Evolutionary conservation across 2,797 vertebrate species (phyloP).

Genomic region (Anguilla obscura): DNA sequence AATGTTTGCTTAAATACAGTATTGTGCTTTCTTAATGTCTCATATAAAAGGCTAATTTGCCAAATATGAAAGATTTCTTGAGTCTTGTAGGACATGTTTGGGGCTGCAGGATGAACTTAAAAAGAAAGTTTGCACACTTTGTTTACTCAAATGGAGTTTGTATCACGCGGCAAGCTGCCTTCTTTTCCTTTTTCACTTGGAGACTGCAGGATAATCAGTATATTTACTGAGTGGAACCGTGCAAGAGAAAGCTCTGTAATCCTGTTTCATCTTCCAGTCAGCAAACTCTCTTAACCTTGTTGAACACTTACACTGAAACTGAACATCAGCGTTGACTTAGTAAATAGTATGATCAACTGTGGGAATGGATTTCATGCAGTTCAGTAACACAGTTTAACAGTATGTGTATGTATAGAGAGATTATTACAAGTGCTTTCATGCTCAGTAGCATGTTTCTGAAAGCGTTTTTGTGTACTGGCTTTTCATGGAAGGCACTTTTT

Average conservation of each 20-base stretch:
- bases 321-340: neutral
- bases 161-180: neutral
- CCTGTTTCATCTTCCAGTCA: conserved; percentile 29
- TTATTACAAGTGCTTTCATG: conserved; percentile 46
- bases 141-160: neutral
- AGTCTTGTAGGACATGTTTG: neutral
- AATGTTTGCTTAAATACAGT: conserved; percentile 9
- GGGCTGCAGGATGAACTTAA: conserved; percentile 1
- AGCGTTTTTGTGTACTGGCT: conserved; percentile 43
- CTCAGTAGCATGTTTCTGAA: conserved; percentile 49
- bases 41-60: neutral
- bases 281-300: conserved; percentile 37
- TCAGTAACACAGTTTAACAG: conserved; percentile 40
- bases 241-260: conserved; percentile 33
- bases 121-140: neutral
- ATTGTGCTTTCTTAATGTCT: neutral
- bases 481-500: conserved; percentile 42
- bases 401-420: conserved; percentile 45
- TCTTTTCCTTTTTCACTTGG: neutral
- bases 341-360: conserved; percentile 22
- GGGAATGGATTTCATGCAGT: conserved; percentile 30
- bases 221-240: conserved; percentile 44
- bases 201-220: conserved; percentile 4
- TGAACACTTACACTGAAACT: conserved; percentile 38
- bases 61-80: neutral